A percentile compares a stretch with the other conserved stretches of the same genome.
Conservation (phyloP, 2,888 invertebrate species). For the Theristus sp. region DNA sequence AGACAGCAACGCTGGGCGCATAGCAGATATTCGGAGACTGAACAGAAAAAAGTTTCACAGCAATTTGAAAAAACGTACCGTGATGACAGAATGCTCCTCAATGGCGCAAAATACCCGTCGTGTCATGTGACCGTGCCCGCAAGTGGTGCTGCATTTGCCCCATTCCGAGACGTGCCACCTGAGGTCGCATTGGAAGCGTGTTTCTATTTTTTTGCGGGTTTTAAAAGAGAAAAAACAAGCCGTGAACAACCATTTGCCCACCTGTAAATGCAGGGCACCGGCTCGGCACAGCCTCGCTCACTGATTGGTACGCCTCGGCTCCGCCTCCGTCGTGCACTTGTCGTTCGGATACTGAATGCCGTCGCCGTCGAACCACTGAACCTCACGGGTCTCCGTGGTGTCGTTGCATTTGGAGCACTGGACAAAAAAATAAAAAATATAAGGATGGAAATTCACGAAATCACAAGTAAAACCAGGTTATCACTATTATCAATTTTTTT, state of each 20-base stretch:
- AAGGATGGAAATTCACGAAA: background rate
- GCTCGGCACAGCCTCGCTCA: background rate
- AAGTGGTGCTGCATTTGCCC: constrained; percentile 75
- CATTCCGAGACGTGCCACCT: constrained; percentile 77
- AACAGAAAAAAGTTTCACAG: background rate
- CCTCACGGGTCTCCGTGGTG: constrained; percentile 27
- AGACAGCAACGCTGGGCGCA: too few species aligned
- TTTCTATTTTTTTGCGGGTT: background rate
- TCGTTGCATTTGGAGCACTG: constrained; percentile 26
- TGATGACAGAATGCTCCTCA: constrained; percentile 26
- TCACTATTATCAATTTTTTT: too few species aligned
- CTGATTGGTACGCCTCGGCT: background rate
- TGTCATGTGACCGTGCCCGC: constrained; percentile 67
- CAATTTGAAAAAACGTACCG: too few species aligned
- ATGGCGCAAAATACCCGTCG: constrained; percentile 66
- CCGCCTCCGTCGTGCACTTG: constrained; percentile 16
- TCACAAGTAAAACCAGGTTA: too few species aligned
- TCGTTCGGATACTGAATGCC: constrained; percentile 24
- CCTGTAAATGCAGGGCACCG: background rate
- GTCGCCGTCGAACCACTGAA: constrained; percentile 23
- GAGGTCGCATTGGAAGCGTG: background rate
- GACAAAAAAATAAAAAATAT: background rate
- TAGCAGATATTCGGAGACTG: too few species aligned
- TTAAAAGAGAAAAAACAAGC: too few species aligned
- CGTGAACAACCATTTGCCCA: too few species aligned